phyloP scores from a whole-genome alignment of 1,140 invertebrate species.

The Probaryconus sp. region DNA sequence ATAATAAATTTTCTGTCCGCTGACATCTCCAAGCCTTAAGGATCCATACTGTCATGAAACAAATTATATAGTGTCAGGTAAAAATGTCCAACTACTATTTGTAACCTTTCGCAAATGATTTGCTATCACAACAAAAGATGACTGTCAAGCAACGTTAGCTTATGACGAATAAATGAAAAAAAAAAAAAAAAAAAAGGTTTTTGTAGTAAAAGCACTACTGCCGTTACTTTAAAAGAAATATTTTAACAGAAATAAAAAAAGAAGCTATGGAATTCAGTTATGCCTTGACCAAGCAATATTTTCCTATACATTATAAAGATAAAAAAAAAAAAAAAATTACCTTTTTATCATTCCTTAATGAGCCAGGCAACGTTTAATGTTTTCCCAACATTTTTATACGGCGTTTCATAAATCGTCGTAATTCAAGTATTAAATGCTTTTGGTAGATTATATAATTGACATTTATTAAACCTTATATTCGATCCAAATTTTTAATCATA shows the following conservation, averaged over 20 bases:
- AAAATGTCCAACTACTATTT: conserved; percentile 50
- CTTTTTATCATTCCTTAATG: conserved; percentile 18
- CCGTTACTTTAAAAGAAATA: conserved; percentile 29
- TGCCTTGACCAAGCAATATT: neutral
- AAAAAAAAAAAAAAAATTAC: conserved; percentile 1
- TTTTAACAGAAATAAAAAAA: conserved; percentile 17
- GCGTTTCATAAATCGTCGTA: conserved; percentile 18
- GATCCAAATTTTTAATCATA: conserved; percentile 19
- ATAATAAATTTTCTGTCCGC: conserved; percentile 33
- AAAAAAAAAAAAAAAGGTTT: too few relatives aligned
- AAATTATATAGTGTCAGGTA: conserved; percentile 42
- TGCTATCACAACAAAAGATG: conserved; percentile 35
- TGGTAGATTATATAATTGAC: conserved; percentile 13
- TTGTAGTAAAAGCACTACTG: too few relatives aligned
- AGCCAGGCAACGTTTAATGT: neutral
- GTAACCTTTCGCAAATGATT: conserved; percentile 39
- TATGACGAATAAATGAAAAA: conserved; percentile 1
- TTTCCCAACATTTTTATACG: neutral
- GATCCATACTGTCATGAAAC: conserved; percentile 35
- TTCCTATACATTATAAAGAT: neutral
- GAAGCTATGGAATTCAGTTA: conserved; percentile 8
- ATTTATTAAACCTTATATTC: conserved; percentile 26
- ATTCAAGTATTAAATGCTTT: conserved; percentile 18
- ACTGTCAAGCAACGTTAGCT: conserved; percentile 25
- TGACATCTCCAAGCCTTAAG: neutral